Conservation (phyloP, 1,140 invertebrate genomes). For the Dinoponera quadriceps region DNA sequence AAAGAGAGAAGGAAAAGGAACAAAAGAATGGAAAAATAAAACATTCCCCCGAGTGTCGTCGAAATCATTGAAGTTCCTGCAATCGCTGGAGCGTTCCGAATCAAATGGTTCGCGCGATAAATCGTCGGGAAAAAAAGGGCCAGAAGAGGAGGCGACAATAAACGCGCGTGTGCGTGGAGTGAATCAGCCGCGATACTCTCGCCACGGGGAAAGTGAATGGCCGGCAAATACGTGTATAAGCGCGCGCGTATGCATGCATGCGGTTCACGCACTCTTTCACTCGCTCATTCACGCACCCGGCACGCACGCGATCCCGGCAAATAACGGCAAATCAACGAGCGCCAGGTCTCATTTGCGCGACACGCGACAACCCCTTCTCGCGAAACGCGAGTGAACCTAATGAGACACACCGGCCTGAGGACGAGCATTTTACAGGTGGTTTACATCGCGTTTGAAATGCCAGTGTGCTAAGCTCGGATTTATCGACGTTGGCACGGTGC, state of each 20-base stretch:
- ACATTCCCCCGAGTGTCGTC: conserved; percentile 39
- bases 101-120: conserved; percentile 22
- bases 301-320: neutral
- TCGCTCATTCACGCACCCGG: neutral
- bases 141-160: conserved; percentile 29
- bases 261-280: too few species aligned
- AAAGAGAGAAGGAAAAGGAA: conserved; percentile 23
- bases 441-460: conserved; percentile 71
- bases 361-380: conserved; percentile 40
- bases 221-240: neutral
- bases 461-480: conserved; percentile 61
- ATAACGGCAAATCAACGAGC: conserved; percentile 49
- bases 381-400: conserved; percentile 51
- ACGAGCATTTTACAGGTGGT: conserved; percentile 67
- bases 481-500: conserved; percentile 69
- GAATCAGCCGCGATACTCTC: conserved; percentile 42
- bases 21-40: conserved; percentile 30
- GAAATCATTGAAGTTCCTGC: conserved; percentile 45
- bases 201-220: neutral
- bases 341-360: conserved; percentile 41
- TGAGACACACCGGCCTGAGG: conserved; percentile 20
- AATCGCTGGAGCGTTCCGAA: conserved; percentile 32
- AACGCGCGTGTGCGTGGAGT: conserved; percentile 18
- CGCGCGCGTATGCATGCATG: neutral
- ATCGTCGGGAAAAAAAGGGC: conserved; percentile 23